Conservation (phyloP, 2,113 vertebrate genomes). For the Hemibagrus wyckioides region DNA sequence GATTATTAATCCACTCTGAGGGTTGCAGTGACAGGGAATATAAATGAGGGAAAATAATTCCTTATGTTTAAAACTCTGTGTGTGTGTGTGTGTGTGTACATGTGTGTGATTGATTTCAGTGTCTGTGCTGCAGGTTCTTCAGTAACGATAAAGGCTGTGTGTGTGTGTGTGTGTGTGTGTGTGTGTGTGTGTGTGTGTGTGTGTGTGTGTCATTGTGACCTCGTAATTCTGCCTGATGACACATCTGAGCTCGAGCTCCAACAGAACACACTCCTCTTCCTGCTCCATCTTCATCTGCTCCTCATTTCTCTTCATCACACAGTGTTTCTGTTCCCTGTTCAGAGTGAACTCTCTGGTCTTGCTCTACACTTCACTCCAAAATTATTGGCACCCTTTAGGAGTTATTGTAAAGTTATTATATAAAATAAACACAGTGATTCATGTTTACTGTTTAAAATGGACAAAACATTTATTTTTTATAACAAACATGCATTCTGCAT, state of each 20-base stretch:
- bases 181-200: background rate
- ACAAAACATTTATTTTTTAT: background rate
- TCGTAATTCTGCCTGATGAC: slow-evolving; percentile 9
- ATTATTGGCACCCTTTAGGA: background rate
- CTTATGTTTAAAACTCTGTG: too few species aligned
- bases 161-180: background rate
- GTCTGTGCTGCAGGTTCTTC: background rate
- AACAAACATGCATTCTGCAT: background rate
- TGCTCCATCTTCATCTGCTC: background rate
- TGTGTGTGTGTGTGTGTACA: background rate
- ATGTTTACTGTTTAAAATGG: background rate
- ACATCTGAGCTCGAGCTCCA: background rate
- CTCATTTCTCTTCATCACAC: background rate
- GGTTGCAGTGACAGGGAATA: too few species aligned
- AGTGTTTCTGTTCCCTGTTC: background rate
- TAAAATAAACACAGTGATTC: background rate
- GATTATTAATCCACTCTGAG: background rate
- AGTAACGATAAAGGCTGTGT: slow-evolving; percentile 28
- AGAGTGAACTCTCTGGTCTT: background rate
- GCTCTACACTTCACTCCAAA: background rate
- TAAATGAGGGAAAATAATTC: background rate
- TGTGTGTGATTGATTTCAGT: background rate
- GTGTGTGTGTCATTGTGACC: slow-evolving; percentile 48
- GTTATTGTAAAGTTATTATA: background rate
- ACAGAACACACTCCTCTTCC: background rate